These are phyloP conservation scores for Thripadectes ignobilis DNA, from an alignment of 2,797 vertebrate species.

Conservation along the genomic window DNA sequence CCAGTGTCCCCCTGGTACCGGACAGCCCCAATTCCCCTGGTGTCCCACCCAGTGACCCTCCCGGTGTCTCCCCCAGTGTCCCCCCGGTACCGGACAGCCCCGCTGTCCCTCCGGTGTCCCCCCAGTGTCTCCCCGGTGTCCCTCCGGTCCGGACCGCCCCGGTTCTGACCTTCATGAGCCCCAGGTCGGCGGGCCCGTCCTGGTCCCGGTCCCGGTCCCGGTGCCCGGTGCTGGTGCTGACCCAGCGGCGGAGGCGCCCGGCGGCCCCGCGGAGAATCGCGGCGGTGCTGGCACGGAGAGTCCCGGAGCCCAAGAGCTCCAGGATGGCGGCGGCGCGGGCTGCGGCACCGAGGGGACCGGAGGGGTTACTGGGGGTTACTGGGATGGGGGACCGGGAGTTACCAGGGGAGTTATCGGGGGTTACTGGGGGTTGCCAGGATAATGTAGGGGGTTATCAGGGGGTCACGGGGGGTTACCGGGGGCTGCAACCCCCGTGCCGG, in stretches of 20 bases:
- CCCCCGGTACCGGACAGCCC: too few relatives aligned
- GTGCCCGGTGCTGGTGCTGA: background rate
- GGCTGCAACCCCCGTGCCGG: rapidly evolving
- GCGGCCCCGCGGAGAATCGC: background rate
- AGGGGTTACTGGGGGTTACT: too few relatives aligned
- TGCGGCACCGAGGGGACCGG: background rate
- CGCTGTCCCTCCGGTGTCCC: background rate
- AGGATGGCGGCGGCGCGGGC: background rate
- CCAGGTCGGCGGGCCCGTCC: background rate
- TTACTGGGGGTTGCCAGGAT: too few relatives aligned
- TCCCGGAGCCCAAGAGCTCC: background rate
- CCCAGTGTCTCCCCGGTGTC: too few relatives aligned
- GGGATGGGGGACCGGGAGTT: too few relatives aligned
- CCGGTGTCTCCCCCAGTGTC: too few relatives aligned
- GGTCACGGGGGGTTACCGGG: rapidly evolving
- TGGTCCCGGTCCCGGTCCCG: background rate
- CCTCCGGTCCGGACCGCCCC: background rate
- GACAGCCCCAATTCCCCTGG: too few relatives aligned
- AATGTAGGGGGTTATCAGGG: rapidly evolving
- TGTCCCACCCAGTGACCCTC: too few relatives aligned
- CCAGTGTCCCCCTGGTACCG: too few relatives aligned
- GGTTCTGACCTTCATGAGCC: background rate
- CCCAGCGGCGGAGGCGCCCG: background rate
- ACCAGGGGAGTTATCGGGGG: too few relatives aligned
- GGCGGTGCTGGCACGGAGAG: background rate